Conservation (phyloP, 2,113 vertebrate genomes). For the Fregata magnificens region DNA sequence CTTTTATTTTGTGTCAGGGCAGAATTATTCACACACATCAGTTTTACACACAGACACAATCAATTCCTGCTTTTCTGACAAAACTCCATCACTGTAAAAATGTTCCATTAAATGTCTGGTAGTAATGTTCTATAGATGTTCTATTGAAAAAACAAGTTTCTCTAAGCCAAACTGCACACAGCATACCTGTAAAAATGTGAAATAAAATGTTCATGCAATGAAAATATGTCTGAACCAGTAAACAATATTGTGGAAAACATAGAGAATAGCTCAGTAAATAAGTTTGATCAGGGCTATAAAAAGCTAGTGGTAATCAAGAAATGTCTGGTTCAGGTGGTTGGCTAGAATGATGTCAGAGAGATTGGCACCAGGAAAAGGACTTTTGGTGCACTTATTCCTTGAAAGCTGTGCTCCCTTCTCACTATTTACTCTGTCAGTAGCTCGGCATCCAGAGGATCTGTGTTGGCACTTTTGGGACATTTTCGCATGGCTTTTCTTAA, state of each 20-base stretch:
- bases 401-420: neutral
- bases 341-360: neutral
- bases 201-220: neutral
- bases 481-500: neutral
- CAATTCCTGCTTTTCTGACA: slow-evolving; percentile 10
- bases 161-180: neutral
- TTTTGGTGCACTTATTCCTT: neutral
- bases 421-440: neutral
- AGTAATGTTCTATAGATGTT: neutral
- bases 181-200: neutral
- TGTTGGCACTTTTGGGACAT: neutral
- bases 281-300: neutral
- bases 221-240: neutral
- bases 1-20: neutral
- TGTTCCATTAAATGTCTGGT: slow-evolving; percentile 26
- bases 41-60: slow-evolving; percentile 4
- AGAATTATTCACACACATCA: neutral
- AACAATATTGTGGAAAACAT: neutral
- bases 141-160: neutral
- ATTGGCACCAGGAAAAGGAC: neutral
- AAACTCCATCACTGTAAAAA: neutral
- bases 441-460: neutral
- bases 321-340: neutral
- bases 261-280: neutral
- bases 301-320: neutral